Conservation (phyloP, 2,797 vertebrate genomes). For the Lacerta viridis region DNA sequence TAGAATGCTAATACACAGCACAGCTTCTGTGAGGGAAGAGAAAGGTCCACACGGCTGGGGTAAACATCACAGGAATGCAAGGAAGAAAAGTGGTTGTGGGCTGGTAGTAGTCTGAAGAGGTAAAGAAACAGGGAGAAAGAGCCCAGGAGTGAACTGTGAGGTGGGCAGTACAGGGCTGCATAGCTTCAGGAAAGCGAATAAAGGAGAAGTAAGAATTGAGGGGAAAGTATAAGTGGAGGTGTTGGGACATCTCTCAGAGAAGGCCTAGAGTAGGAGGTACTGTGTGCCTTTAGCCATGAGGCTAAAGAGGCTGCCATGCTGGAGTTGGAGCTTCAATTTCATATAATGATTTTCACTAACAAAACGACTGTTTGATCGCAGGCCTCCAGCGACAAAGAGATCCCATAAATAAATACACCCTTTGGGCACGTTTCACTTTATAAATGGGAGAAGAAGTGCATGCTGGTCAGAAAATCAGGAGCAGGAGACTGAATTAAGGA, state of each 20-base stretch:
- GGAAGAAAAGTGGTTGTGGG: not conserved
- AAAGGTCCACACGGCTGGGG: not conserved
- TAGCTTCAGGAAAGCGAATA: not conserved
- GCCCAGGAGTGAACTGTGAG: not conserved
- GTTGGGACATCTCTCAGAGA: not conserved
- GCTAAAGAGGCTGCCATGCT: too few species aligned
- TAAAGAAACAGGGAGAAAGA: not conserved
- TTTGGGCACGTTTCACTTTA: conserved; percentile 3
- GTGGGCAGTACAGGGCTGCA: not conserved
- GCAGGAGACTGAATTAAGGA: not conserved
- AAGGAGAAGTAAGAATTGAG: not conserved
- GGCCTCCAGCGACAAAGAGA: not conserved
- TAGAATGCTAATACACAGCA: not conserved
- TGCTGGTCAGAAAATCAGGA: not conserved
- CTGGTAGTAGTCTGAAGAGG: too few species aligned
- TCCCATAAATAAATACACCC: not conserved
- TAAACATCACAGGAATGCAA: not conserved
- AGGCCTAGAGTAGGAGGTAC: too few species aligned
- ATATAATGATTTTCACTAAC: not conserved
- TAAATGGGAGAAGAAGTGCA: conserved; percentile 1
- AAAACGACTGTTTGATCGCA: not conserved
- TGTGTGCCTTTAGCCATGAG: not conserved
- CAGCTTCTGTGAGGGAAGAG: not conserved
- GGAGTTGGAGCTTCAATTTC: not conserved
- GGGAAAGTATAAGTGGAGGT: not conserved